These are phyloP conservation scores for Blennius ocellaris DNA, from an alignment of 2,113 vertebrate genomes.

Conservation along the genomic window DNA sequence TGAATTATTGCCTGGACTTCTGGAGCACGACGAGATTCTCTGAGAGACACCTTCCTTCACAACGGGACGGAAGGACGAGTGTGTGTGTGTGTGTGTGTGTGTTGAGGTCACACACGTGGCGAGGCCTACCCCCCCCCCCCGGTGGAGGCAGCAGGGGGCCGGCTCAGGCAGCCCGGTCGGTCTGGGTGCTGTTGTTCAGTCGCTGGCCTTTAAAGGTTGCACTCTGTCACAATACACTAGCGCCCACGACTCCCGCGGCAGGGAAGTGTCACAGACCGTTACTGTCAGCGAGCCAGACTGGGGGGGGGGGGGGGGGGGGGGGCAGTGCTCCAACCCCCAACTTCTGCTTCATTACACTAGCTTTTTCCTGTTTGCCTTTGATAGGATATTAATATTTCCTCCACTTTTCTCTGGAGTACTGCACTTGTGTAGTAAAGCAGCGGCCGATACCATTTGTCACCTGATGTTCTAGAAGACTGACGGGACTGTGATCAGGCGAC, in stretches of 20 bases:
- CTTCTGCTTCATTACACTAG: conserved; percentile 55
- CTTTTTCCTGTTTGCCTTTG: conserved; percentile 33
- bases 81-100: conserved; percentile 35
- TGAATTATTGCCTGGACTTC: conserved; percentile 17
- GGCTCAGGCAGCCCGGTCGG: conserved; percentile 54
- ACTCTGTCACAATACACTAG: conserved; percentile 83
- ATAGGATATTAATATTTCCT: conserved; percentile 24
- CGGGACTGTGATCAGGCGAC: no score
- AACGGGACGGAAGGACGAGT: conserved; percentile 11
- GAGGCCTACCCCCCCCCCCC: conserved; percentile 40
- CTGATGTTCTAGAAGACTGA: no score
- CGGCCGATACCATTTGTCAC: no score
- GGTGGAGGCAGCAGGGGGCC: conserved; percentile 53
- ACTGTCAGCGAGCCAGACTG: conserved; percentile 75
- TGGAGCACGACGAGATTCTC: not conserved
- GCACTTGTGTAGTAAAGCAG: not conserved
- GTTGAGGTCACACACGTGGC: conserved; percentile 54
- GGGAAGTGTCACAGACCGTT: conserved; percentile 78
- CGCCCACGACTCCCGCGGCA: conserved; percentile 76
- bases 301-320: conserved; percentile 66
- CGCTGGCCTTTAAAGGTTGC: conserved; percentile 86
- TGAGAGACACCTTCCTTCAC: conserved; percentile 14
- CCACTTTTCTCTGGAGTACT: not conserved
- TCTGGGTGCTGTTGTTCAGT: conserved; percentile 75
- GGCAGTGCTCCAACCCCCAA: conserved; percentile 54